Percentiles rank a stretch among this genome's conserved stretches.
phyloP scores from a whole-genome alignment of 2,888 invertebrate genomes.

The Drosophila prostipennis region DNA sequence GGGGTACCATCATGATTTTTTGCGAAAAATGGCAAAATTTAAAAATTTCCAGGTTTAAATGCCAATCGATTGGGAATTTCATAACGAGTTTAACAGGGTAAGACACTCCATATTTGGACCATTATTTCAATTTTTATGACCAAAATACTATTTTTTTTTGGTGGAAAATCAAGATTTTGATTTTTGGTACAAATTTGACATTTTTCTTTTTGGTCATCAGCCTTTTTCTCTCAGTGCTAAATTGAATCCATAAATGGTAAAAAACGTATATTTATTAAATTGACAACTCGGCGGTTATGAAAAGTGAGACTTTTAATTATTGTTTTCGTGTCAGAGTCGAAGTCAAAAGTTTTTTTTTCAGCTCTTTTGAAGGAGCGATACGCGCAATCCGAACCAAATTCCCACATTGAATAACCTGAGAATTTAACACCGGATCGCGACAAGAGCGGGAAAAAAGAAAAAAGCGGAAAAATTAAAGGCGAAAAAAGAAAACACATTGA shows the following conservation, averaged over 20 bases:
- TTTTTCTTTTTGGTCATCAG: no score
- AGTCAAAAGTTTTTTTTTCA: slow-evolving; percentile 14
- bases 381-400: slow-evolving; percentile 14
- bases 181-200: no score
- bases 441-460: neutral
- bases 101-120: no score
- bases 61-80: no score
- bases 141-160: no score
- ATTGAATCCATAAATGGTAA: neutral
- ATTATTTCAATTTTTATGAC: no score
- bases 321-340: slow-evolving; percentile 28
- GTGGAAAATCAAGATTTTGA: no score
- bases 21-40: no score
- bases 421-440: slow-evolving; percentile 6
- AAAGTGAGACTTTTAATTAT: slow-evolving; percentile 59
- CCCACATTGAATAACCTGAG: slow-evolving; percentile 32
- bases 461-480: slow-evolving; percentile 23
- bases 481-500: slow-evolving; percentile 26
- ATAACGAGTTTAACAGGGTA: no score
- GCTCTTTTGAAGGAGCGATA: slow-evolving; percentile 3
- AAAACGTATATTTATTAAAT: slow-evolving; percentile 8
- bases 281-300: slow-evolving; percentile 39
- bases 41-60: no score
- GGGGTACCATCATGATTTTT: no score
- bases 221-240: slow-evolving; percentile 37